Evolutionary conservation across 2,888 invertebrate species (phyloP).

Genomic region (Epinotia demarniana): DNA sequence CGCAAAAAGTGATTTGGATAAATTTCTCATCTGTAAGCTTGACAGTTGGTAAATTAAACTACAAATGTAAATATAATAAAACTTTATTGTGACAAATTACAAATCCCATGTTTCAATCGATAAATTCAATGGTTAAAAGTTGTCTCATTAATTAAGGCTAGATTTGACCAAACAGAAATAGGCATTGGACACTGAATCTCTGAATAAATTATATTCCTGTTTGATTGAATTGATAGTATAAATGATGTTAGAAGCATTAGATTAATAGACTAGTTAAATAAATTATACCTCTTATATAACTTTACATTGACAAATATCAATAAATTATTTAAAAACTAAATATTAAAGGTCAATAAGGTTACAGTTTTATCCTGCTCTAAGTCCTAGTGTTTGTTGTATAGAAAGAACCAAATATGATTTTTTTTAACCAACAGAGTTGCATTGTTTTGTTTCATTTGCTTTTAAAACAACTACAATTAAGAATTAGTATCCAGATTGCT

Average conservation of each 20-base stretch:
- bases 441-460: too few relatives aligned
- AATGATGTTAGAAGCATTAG: neutral
- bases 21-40: neutral
- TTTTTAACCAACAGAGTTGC: too few relatives aligned
- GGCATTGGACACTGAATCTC: neutral
- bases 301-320: neutral
- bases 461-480: too few relatives aligned
- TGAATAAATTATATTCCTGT: neutral
- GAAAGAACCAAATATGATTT: too few relatives aligned
- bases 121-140: neutral
- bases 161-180: neutral
- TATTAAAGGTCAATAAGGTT: conserved; percentile 1
- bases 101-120: neutral
- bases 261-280: conserved; percentile 5
- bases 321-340: neutral
- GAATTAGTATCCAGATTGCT: too few relatives aligned
- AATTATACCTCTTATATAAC: conserved; percentile 17
- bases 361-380: neutral
- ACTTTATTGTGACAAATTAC: conserved; percentile 7
- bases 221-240: neutral
- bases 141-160: neutral
- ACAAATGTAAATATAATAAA: neutral
- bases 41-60: neutral
- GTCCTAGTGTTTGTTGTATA: too few relatives aligned
- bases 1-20: neutral